Conservation (phyloP, 2,113 vertebrate species). For the Penelope pileata region DNA sequence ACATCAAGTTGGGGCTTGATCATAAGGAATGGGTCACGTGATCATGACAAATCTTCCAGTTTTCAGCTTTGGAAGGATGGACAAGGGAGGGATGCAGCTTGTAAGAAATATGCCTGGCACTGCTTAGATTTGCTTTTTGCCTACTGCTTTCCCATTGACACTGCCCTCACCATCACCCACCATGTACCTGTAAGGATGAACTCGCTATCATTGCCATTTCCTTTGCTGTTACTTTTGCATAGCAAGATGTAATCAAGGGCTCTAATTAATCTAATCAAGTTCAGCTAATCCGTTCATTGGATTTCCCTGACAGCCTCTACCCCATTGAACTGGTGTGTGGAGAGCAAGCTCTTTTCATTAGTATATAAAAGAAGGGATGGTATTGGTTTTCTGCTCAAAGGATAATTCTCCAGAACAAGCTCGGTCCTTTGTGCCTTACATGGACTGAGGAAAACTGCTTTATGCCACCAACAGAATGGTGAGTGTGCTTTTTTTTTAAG, state of each 20-base stretch:
- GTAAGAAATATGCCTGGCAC: neutral
- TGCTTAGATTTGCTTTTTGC: neutral
- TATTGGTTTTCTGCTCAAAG: slow-evolving; percentile 62
- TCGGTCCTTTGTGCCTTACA: slow-evolving; percentile 32
- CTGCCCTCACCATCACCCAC: accelerated
- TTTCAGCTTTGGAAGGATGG: neutral
- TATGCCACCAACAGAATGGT: neutral
- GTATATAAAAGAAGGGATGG: slow-evolving; percentile 46
- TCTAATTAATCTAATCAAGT: slow-evolving; percentile 55
- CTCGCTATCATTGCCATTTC: neutral
- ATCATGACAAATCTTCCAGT: accelerated
- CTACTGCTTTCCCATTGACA: neutral
- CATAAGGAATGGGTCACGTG: neutral
- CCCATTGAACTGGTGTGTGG: slow-evolving; percentile 12
- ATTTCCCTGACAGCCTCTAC: slow-evolving; percentile 57
- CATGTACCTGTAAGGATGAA: neutral
- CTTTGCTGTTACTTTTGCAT: neutral
- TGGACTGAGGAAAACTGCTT: neutral
- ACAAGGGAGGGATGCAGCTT: neutral
- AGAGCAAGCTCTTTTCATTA: slow-evolving; percentile 60
- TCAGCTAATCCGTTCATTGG: slow-evolving; percentile 64
- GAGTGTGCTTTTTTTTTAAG: neutral
- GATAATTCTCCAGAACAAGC: slow-evolving; percentile 52
- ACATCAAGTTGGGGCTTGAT: neutral
- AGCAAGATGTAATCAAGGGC: slow-evolving; percentile 2